Base-by-base conservation (phyloP, 2,888 invertebrate species). In the Tiliacea citrago region DNA sequence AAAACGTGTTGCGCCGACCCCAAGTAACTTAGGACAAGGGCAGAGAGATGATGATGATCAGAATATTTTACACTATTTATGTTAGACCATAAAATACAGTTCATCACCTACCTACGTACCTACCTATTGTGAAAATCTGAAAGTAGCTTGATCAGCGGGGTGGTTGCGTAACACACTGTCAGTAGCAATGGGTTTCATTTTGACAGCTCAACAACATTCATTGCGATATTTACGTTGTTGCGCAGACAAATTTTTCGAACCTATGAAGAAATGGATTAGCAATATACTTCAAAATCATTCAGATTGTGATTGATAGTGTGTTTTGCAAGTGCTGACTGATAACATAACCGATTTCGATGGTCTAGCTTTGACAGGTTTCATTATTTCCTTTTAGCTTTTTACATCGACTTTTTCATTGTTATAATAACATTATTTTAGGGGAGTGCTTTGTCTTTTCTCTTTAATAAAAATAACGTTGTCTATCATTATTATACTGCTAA, bases 41-140 rank as follows among this genome's bases (percentile, higher is more conserved):
- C 42, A 42, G 0, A 9, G 9, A 42, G 13, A 24, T 24, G 13
- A 24, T 55, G 55, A 24, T 55, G 55, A 55, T 55, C 24, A 39
- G n/a, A n/a, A 67, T 53, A 35, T 35, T 65, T 63, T 65, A 29
- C 13, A 65, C 47, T 21, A 21, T 49, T n/a, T 58, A 10, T 35
- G 29, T 13, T 24, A 55, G 12, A 39, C 39, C 7, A 39, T 39
- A 39, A 39, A 39, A 39, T 4, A 7, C 24, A 13, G 35, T 39
- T 18, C 60, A 8, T 10, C 18, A 35, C 7, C 5, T 6, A 7
- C 8, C 4, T 7, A 35, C 1, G 16, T 29, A 57, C 2, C 13
- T 12, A 24, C 7, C 6, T 7, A 35, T 63, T 3, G 10, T 18
- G 10, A 3, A 24, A 21, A 39, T n/a, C 24, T 18, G 21, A 24